These are phyloP conservation scores for Dryococelus australis DNA, from an alignment of 2,888 invertebrate species.

Conservation along the genomic window DNA sequence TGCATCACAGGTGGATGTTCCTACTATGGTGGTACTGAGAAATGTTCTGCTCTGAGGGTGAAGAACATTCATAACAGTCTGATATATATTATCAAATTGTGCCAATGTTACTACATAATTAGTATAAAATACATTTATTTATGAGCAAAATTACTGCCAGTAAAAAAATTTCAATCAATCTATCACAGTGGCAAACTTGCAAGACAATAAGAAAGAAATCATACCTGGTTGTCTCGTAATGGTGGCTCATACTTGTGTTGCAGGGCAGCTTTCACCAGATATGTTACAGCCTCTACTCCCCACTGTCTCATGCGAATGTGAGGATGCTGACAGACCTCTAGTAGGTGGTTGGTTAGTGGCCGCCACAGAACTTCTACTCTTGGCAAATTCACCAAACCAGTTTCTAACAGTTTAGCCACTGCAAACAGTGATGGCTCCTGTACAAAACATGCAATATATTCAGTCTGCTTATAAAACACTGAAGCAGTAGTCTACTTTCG, in stretches of 20 bases:
- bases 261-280: slow-evolving; percentile 89
- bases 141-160: too few relatives aligned
- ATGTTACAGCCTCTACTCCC: slow-evolving; percentile 97
- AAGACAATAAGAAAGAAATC: slow-evolving; percentile 29
- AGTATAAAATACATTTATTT: too few relatives aligned
- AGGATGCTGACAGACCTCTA: slow-evolving; percentile 95
- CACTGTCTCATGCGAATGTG: slow-evolving; percentile 95
- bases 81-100: too few relatives aligned
- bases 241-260: slow-evolving; percentile 86
- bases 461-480: neutral
- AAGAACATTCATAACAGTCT: too few relatives aligned
- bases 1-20: too few relatives aligned
- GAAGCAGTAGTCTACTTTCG: neutral
- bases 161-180: too few relatives aligned
- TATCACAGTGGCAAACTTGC: too few relatives aligned
- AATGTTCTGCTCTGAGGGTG: too few relatives aligned
- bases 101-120: too few relatives aligned
- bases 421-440: slow-evolving; percentile 96
- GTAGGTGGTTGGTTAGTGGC: slow-evolving; percentile 92
- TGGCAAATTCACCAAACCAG: slow-evolving; percentile 91
- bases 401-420: slow-evolving; percentile 97
- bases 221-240: slow-evolving; percentile 82
- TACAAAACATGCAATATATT: slow-evolving; percentile 22
- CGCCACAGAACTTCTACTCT: slow-evolving; percentile 95
- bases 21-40: too few relatives aligned